Conservation (phyloP, 2,113 vertebrate genomes). For the Isurus oxyrinchus region DNA sequence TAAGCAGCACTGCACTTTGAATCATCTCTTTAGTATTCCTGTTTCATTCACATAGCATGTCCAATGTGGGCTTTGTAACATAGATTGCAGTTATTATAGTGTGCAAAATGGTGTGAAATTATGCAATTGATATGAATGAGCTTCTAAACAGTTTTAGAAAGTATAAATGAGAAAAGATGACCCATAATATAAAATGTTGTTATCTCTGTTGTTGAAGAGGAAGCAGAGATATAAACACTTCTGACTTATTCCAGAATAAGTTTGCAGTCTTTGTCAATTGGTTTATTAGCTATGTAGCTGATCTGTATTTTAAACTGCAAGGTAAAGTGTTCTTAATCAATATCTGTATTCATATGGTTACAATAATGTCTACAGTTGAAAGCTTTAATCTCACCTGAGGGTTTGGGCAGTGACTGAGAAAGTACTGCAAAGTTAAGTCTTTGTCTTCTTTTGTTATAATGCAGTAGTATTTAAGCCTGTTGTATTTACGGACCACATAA, state of each 20-base stretch:
- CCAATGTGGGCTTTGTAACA: slow-evolving; percentile 13
- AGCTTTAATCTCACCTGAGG: not conserved
- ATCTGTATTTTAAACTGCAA: not conserved
- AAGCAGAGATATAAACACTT: not conserved
- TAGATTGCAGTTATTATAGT: slow-evolving; percentile 26
- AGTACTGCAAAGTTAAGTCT: not conserved
- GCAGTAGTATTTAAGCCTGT: not conserved
- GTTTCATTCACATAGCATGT: not conserved
- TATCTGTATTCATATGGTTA: not conserved
- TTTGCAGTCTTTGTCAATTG: not conserved
- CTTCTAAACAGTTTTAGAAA: slow-evolving; percentile 26
- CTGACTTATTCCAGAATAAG: not conserved
- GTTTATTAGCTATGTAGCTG: not conserved
- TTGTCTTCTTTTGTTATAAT: not conserved
- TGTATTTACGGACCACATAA: not conserved
- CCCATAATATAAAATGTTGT: not conserved
- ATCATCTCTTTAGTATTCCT: slow-evolving; percentile 10
- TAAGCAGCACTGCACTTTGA: not conserved
- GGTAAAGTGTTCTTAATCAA: not conserved
- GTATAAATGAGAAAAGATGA: slow-evolving; percentile 32
- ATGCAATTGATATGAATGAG: slow-evolving; percentile 31
- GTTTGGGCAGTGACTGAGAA: not conserved
- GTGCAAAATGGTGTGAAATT: slow-evolving; percentile 37
- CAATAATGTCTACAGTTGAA: not conserved
- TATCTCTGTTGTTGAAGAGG: slow-evolving; percentile 8